Percentiles rank a stretch among this genome's conserved stretches.
Evolutionary conservation across 1,140 invertebrate genomes (phyloP).

Genomic region (Melipona quadrifasciata): DNA sequence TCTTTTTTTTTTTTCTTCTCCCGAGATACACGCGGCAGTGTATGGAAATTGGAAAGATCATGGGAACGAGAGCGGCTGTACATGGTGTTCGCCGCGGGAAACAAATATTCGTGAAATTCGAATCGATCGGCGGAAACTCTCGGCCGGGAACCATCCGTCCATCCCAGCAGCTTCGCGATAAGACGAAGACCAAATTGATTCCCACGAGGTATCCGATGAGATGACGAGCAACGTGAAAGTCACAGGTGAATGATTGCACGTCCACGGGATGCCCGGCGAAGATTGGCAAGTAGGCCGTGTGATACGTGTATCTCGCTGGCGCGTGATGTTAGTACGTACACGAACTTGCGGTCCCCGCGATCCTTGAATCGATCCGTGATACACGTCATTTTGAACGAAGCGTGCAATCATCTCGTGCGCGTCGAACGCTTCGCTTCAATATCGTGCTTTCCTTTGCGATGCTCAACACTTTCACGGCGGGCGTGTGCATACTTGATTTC

Average conservation of each 20-base stretch:
- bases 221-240: conserved; percentile 41
- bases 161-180: conserved; percentile 8
- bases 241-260: conserved; percentile 51
- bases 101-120: conserved; percentile 37
- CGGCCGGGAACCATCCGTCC: conserved; percentile 17
- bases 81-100: not conserved
- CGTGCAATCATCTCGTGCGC: conserved; percentile 1
- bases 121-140: conserved; percentile 20
- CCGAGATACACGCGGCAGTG: not conserved
- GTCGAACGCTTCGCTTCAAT: not conserved
- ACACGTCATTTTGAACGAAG: conserved; percentile 7
- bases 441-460: not conserved
- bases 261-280: conserved; percentile 28
- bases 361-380: conserved; percentile 13
- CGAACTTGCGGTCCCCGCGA: not conserved
- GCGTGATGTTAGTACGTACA: conserved; percentile 3
- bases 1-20: not conserved
- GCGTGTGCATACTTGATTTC: too few species aligned
- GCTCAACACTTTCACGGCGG: not conserved
- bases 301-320: conserved; percentile 7
- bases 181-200: conserved; percentile 50
- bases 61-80: not conserved
- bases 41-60: not conserved
- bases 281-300: conserved; percentile 18
- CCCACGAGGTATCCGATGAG: conserved; percentile 44